Evolutionary conservation across 2,888 invertebrate species (phyloP).

Genomic region (Tiliacea citrago): DNA sequence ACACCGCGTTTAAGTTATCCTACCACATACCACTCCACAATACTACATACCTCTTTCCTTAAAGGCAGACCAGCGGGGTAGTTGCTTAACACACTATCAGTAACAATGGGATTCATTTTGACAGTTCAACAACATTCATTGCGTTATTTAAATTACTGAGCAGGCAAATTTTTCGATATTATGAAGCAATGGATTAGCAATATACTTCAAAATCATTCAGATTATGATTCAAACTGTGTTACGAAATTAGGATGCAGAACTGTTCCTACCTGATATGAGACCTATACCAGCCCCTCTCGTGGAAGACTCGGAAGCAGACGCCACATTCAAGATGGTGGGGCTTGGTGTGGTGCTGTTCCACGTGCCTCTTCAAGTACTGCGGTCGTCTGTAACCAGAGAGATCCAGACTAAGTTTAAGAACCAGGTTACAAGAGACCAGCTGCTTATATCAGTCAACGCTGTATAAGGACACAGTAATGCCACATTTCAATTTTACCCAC

Average conservation of each 20-base stretch:
- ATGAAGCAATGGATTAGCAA: too few relatives aligned
- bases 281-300: constrained; percentile 73
- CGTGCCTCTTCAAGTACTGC: constrained; percentile 75
- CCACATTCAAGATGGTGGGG: constrained; percentile 69
- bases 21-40: too few relatives aligned
- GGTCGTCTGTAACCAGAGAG: constrained; percentile 68
- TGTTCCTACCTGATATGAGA: constrained; percentile 70
- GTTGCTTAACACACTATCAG: too few relatives aligned
- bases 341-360: constrained; percentile 75
- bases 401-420: not conserved
- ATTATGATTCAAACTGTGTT: too few relatives aligned
- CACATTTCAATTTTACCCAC: too few relatives aligned
- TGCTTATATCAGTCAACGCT: not conserved
- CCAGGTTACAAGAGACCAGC: not conserved
- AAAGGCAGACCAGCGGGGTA: not conserved
- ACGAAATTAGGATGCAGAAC: not conserved
- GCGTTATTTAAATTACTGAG: too few relatives aligned
- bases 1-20: not conserved
- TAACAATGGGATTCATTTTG: too few relatives aligned
- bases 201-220: too few relatives aligned
- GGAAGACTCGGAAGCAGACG: constrained; percentile 72
- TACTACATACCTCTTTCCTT: not conserved
- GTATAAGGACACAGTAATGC: too few relatives aligned
- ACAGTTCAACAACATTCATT: too few relatives aligned
- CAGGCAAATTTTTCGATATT: too few relatives aligned